phyloP scores from a whole-genome alignment of 2,797 vertebrate genomes.

The Smutsia gigantea region DNA sequence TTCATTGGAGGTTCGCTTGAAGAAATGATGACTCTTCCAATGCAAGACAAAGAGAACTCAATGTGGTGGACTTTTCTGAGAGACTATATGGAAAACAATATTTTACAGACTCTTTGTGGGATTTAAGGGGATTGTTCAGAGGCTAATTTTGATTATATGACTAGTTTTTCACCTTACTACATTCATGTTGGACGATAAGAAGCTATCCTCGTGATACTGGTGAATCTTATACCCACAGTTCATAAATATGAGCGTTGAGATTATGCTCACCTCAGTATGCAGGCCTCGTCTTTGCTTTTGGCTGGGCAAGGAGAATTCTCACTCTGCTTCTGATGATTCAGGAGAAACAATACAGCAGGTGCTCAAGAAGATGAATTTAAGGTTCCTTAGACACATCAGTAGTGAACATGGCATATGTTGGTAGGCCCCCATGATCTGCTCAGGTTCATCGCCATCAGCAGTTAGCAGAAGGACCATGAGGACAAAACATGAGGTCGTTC shows the following conservation, averaged over 20 bases:
- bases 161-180: background rate
- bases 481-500: background rate
- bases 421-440: background rate
- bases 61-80: background rate
- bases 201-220: background rate
- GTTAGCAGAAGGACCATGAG: background rate
- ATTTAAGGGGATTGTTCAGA: background rate
- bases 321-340: background rate
- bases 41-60: background rate
- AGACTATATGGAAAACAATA: background rate
- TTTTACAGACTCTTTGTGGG: background rate
- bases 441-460: background rate
- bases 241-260: background rate
- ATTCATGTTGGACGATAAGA: background rate
- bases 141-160: background rate
- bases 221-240: conserved; percentile 37
- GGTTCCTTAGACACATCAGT: background rate
- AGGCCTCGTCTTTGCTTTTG: background rate
- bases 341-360: background rate
- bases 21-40: background rate
- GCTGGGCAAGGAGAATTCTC: background rate
- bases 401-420: background rate
- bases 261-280: background rate
- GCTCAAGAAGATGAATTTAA: background rate
- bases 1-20: background rate